Evolutionary conservation across 2,797 vertebrate species (phyloP), one percentile per base, ranked within the genome.

Genomic region (Neoniphon sammara): DNA sequence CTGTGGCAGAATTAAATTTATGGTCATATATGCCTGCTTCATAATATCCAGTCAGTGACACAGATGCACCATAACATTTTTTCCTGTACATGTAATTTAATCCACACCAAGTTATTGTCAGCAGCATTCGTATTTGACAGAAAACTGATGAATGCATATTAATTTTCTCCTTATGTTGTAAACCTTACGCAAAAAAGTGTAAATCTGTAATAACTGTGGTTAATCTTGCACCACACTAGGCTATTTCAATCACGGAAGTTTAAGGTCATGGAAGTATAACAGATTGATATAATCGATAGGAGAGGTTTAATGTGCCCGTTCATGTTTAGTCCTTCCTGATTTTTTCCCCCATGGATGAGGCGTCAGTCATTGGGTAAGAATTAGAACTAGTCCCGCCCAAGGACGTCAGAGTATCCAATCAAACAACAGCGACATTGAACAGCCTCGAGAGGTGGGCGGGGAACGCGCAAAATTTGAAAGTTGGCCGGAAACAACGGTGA

Each of bases 391-490:
- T 4, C 49, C 87, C 81, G 68, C 88, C 90, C 75, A 21, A 0
- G 39, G 5, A 11, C 17, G 14, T 0, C 1, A 30, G 54, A 1
- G 18, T 0, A 61, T n/a, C 89, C 88, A 91, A 91, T 92, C 82
- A 87, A 9, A 78, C 0, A 3, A 11, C 23, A 0, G 0, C 1
- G 15, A 70, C 17, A 63, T 73, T 86, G 69, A 59, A 0, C 8
- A 50, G 14, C 17, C 73, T 50, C 15, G 23, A 0, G 34, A 56
- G 39, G 42, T 70, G 39, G 82, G 78, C 62, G 71, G 82, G 15
- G 59, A 91, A 87, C 89, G 93, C 94, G 94, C 93, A 91, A 94
- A 88, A 92, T 94, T 95, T 94, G 93, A 95, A 95, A 92, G 91
- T 92, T 62, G 3, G 83, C 91, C 87, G 93, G 94, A 94, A 94